phyloP scores from a whole-genome alignment of 2,888 invertebrate species.

The Ellobium chinense region DNA sequence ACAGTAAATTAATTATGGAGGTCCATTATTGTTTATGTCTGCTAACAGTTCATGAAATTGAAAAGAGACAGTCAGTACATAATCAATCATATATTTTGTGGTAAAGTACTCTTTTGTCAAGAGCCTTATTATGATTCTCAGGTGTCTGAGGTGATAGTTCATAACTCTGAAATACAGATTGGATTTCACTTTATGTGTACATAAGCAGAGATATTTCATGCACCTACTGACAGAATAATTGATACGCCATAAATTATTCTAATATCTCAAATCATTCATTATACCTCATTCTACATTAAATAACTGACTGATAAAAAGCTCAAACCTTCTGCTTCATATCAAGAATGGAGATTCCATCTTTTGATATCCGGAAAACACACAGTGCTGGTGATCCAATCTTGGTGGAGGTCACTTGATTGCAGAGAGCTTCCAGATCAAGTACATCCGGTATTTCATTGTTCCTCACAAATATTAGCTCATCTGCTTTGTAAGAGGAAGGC shows the following conservation, averaged over 20 bases:
- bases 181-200: too few relatives aligned
- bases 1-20: too few relatives aligned
- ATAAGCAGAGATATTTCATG: neutral
- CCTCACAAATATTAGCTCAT: slow-evolving; percentile 58
- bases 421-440: slow-evolving; percentile 60
- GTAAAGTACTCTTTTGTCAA: too few relatives aligned
- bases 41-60: too few relatives aligned
- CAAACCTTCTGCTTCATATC: slow-evolving; percentile 42
- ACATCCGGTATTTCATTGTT: slow-evolving; percentile 60
- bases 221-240: neutral
- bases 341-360: slow-evolving; percentile 58
- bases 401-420: slow-evolving; percentile 52
- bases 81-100: too few relatives aligned
- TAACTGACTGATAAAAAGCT: neutral
- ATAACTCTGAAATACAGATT: too few relatives aligned
- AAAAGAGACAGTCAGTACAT: too few relatives aligned
- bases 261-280: too few relatives aligned
- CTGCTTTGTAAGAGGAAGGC: slow-evolving; percentile 52
- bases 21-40: too few relatives aligned
- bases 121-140: too few relatives aligned
- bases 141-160: too few relatives aligned
- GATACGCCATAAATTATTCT: neutral
- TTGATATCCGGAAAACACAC: slow-evolving; percentile 55
- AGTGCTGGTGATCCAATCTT: slow-evolving; percentile 49
- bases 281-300: neutral